phyloP scores from a whole-genome alignment of 1,140 invertebrate species.

The Bombus cullumanus region DNA sequence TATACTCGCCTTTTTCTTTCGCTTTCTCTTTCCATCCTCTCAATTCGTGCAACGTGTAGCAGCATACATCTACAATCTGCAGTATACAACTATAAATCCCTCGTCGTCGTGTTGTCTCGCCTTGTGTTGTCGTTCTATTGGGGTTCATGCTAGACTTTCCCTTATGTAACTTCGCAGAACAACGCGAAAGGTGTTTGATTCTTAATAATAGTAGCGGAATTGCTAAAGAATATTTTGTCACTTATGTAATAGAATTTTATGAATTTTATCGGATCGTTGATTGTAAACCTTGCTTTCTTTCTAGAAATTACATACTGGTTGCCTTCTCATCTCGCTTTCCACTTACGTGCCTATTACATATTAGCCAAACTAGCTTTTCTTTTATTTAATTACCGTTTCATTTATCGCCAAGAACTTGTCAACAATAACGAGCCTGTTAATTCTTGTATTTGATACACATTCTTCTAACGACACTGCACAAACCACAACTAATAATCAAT shows the following conservation, averaged over 20 bases:
- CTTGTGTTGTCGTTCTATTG: neutral
- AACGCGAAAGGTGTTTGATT: neutral
- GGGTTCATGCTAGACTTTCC: neutral
- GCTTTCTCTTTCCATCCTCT: conserved; percentile 39
- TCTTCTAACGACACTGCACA: neutral
- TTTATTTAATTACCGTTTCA: too few species aligned
- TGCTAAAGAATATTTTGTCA: neutral
- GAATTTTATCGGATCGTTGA: neutral
- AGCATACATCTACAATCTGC: conserved; percentile 6
- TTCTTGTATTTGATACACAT: neutral
- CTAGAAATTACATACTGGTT: neutral
- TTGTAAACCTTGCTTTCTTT: neutral
- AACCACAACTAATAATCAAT: neutral
- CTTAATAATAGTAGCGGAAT: neutral
- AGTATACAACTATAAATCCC: conserved; percentile 20
- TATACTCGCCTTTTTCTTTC: conserved; percentile 6
- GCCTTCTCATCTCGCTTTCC: neutral
- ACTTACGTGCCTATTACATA: too few species aligned
- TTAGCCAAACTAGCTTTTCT: neutral
- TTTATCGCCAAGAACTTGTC: too few species aligned
- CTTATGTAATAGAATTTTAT: neutral
- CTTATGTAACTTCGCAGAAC: conserved; percentile 23
- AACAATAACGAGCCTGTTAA: neutral
- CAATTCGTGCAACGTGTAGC: conserved; percentile 22
- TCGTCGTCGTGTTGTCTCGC: conserved; percentile 14